Evolutionary conservation across 2,113 vertebrate species (phyloP).

Genomic region (Odontesthes bonariensis): DNA sequence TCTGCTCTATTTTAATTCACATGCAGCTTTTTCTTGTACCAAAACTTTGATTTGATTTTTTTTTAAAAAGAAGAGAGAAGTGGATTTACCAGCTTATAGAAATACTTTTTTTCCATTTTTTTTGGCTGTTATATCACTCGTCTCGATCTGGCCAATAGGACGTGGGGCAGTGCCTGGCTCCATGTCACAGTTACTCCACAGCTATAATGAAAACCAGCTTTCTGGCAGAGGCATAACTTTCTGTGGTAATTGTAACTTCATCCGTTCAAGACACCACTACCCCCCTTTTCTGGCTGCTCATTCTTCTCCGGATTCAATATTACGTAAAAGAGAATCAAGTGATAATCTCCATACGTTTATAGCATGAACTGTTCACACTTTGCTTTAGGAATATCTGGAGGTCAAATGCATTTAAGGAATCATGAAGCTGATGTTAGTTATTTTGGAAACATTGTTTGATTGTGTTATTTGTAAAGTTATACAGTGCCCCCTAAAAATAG

Average conservation of each 20-base stretch:
- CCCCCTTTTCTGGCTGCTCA: neutral
- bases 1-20: neutral
- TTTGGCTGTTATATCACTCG: constrained; percentile 32
- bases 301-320: neutral
- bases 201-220: constrained; percentile 73
- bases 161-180: constrained; percentile 47
- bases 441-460: no score
- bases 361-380: neutral
- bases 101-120: neutral
- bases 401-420: no score
- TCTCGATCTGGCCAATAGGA: constrained; percentile 67
- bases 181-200: neutral
- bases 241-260: neutral
- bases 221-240: neutral
- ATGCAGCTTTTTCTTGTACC: no score
- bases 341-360: neutral
- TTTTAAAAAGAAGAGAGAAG: no score
- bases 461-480: no score
- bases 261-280: neutral
- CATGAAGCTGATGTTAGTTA: no score
- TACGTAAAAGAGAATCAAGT: neutral
- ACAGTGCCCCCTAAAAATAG: no score
- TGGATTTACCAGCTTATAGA: neutral
- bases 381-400: no score
- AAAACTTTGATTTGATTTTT: neutral